phyloP scores from a whole-genome alignment of 2,113 vertebrate species.

The Sinocyclocheilus maitianheensis region DNA sequence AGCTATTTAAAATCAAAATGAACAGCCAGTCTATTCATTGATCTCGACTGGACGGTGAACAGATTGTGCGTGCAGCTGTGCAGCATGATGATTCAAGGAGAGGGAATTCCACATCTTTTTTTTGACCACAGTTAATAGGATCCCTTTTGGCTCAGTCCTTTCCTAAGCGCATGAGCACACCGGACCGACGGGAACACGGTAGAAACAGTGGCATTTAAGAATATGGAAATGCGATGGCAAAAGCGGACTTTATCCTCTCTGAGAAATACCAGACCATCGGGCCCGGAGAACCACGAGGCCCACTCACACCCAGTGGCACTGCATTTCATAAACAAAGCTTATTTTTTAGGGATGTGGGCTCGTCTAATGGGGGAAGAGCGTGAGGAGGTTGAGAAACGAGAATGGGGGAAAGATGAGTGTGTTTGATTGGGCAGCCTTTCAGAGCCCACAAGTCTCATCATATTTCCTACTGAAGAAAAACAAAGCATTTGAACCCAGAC shows the following conservation, averaged over 20 bases:
- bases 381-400: constrained; percentile 45
- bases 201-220: constrained; percentile 54
- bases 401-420: constrained; percentile 43
- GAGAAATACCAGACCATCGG: constrained; percentile 47
- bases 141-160: constrained; percentile 45
- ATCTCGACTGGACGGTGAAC: constrained; percentile 7
- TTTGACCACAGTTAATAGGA: constrained; percentile 44
- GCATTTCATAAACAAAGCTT: constrained; percentile 24
- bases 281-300: constrained; percentile 32
- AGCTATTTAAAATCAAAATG: constrained; percentile 4
- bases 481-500: constrained; percentile 61
- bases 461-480: constrained; percentile 59
- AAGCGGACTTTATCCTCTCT: constrained; percentile 17
- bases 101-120: constrained; percentile 39
- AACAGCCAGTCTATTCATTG: neutral
- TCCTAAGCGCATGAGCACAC: constrained; percentile 27
- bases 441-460: constrained; percentile 57
- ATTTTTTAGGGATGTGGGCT: constrained; percentile 43
- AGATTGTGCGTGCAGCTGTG: constrained; percentile 30
- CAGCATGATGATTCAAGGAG: constrained; percentile 30
- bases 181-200: constrained; percentile 31
- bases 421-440: constrained; percentile 60
- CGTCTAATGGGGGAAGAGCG: constrained; percentile 42
- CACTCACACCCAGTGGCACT: constrained; percentile 32
- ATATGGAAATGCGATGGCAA: constrained; percentile 54